Conservation (phyloP, 2,797 vertebrate genomes). For the Argentina silus region DNA sequence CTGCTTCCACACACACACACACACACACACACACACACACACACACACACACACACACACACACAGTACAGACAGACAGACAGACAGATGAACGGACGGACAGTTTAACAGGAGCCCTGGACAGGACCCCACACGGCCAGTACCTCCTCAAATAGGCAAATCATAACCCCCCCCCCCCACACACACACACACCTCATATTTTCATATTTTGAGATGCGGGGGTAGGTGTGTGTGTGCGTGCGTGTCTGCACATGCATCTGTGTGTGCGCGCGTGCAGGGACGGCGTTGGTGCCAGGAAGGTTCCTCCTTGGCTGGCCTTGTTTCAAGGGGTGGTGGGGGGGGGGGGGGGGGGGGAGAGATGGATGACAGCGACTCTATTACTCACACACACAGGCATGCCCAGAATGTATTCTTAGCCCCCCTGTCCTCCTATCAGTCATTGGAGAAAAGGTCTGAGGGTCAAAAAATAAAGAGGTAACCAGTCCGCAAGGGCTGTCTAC, state of each 20-base stretch:
- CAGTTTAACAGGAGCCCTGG: conserved; percentile 51
- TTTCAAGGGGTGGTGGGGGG: conserved; percentile 71
- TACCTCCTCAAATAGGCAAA: conserved; percentile 68
- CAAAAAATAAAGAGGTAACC: conserved; percentile 93
- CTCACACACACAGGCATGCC: conserved; percentile 86
- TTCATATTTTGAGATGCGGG: conserved; percentile 72
- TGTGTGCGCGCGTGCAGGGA: conserved; percentile 5
- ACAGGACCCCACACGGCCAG: conserved; percentile 58
- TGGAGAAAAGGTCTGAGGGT: conserved; percentile 83
- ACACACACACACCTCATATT: conserved; percentile 43
- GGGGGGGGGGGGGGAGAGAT: conserved; percentile 21
- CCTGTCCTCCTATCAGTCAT: conserved; percentile 83
- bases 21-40: background rate
- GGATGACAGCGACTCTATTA: conserved; percentile 76
- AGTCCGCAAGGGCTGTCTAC: conserved; percentile 78
- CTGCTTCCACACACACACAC: conserved; percentile 49
- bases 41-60: conserved; percentile 1
- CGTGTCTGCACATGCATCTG: too few species aligned
- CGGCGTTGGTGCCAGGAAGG: conserved; percentile 56
- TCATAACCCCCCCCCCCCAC: conserved; percentile 69
- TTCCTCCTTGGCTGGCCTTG: conserved; percentile 75
- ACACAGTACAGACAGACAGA: background rate
- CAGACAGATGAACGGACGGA: background rate
- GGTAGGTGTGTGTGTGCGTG: conserved; percentile 28
- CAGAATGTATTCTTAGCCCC: conserved; percentile 86